phyloP scores from a whole-genome alignment of 2,113 vertebrate genomes.

The Nematolebias whitei region DNA sequence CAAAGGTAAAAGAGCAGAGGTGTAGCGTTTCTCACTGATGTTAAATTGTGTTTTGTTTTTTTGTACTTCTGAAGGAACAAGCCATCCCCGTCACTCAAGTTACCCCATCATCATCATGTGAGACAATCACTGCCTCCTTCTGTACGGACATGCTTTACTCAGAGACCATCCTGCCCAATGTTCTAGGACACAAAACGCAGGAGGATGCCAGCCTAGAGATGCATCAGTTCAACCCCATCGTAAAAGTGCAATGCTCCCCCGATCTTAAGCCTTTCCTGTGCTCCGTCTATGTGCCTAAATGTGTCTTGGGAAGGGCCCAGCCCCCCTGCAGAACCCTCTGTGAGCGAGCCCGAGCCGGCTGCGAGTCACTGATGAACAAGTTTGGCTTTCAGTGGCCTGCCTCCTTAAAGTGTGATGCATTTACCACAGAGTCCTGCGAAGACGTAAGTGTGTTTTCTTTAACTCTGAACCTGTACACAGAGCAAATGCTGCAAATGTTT shows the following conservation, averaged over 20 bases:
- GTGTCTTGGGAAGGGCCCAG: slow-evolving; percentile 83
- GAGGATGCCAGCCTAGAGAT: slow-evolving; percentile 75
- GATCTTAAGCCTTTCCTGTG: slow-evolving; percentile 89
- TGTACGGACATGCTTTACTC: slow-evolving; percentile 83
- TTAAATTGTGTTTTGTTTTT: neutral
- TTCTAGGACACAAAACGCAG: slow-evolving; percentile 76
- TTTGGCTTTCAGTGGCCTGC: slow-evolving; percentile 86
- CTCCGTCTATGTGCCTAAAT: slow-evolving; percentile 86
- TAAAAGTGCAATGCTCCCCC: slow-evolving; percentile 83
- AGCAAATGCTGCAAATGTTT: too few species aligned
- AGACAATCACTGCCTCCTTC: slow-evolving; percentile 82
- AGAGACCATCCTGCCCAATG: slow-evolving; percentile 76
- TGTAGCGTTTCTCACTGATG: neutral
- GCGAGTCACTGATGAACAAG: slow-evolving; percentile 85
- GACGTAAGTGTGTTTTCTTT: slow-evolving; percentile 30
- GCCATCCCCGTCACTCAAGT: neutral
- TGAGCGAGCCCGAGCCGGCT: slow-evolving; percentile 83
- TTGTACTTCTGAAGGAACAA: neutral
- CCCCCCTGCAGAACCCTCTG: slow-evolving; percentile 87
- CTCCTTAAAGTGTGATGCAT: slow-evolving; percentile 81
- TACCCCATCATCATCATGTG: slow-evolving; percentile 70
- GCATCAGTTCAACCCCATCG: slow-evolving; percentile 72
- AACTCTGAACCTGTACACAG: too few species aligned
- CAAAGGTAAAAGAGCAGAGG: neutral
- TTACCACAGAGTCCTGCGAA: slow-evolving; percentile 68